Base-by-base conservation (phyloP, 2,888 invertebrate genomes). In the Ormyrus nitidulus region DNA sequence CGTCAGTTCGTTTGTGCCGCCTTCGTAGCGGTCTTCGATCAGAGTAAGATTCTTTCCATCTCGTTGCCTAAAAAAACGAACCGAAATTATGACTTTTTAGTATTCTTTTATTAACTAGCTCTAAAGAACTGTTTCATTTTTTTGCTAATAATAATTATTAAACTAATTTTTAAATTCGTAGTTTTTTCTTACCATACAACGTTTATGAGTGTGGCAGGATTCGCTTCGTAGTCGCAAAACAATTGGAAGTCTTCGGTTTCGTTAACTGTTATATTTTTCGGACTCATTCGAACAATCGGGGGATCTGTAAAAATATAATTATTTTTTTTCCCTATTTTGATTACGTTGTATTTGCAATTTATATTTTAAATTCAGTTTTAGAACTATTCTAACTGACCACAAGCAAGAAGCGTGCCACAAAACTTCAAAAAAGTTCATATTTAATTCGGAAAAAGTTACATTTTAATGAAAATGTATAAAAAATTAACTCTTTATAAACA, bases 201-300 rank as follows among this genome's bases (percentile, higher is more conserved):
- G 83, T 93, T 93, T 68, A 92, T 93, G 53, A 97, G 91, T 9
- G 95, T 93, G 46, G 96, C 95, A 0, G 98, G 97, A 91, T 98
- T 98, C 77, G 97, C 96, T 83, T 95, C 94, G 89, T 96, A 97
- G 85, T 94, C 93, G 90, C 97, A 97, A 83, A 94, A 93, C 72
- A 97, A 93, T 58, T 95, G 91, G 65, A 96, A 93, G 84, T 95
- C 94, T 54, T 93, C 93, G 11, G 94, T 94, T 90, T 97, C 97
- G 85, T 95, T 95, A 6, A 95, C 95, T 0, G 96, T 95, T 82
- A 95, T 93, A 88, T 95, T 95, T 51, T 92, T 92, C 0, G 96
- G 96, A 70, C 92, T 93, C 74, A 97, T 94, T 77, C 92, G 93
- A 5, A 97, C 96, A 78, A 96, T 94, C 5, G 97, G 97, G 0